phyloP scores from a whole-genome alignment of 1,140 invertebrate genomes.

The Tribolium madens region DNA sequence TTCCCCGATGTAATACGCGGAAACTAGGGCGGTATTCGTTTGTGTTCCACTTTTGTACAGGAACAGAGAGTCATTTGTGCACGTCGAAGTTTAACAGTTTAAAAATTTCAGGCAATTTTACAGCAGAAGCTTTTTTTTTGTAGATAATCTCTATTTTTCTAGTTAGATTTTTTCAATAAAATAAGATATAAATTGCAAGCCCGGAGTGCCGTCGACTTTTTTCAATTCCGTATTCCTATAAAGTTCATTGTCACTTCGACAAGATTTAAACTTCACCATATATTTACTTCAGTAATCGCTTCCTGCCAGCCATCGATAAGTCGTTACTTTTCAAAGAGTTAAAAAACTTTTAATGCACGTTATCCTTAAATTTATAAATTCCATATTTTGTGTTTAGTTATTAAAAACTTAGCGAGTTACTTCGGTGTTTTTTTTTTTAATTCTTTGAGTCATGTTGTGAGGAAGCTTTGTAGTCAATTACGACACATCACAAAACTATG shows the following conservation, averaged over 20 bases:
- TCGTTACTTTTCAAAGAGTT: background rate
- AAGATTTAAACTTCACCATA: conserved; percentile 22
- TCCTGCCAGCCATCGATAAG: background rate
- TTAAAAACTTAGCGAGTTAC: background rate
- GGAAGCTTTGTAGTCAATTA: conserved; percentile 13
- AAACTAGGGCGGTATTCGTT: conserved; percentile 16
- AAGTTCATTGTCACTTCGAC: conserved; percentile 10
- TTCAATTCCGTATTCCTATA: conserved; percentile 10
- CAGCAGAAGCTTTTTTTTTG: background rate
- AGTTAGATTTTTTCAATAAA: background rate
- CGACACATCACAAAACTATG: conserved; percentile 19
- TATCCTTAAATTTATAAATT: background rate
- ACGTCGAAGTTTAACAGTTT: conserved; percentile 26
- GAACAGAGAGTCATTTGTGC: conserved; percentile 1
- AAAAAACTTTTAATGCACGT: background rate
- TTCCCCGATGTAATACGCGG: conserved; percentile 7
- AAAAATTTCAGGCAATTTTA: conserved; percentile 12
- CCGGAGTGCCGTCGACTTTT: background rate
- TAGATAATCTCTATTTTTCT: background rate
- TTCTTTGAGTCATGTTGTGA: background rate
- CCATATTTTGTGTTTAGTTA: background rate
- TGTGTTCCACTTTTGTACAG: conserved; percentile 20
- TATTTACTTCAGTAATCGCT: background rate
- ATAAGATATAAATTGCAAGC: background rate
- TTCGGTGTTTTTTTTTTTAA: background rate